A percentile compares a stretch with the other conserved stretches of the same genome.
phyloP scores from a whole-genome alignment of 2,113 vertebrate species.

The Ceyx margarethae region DNA sequence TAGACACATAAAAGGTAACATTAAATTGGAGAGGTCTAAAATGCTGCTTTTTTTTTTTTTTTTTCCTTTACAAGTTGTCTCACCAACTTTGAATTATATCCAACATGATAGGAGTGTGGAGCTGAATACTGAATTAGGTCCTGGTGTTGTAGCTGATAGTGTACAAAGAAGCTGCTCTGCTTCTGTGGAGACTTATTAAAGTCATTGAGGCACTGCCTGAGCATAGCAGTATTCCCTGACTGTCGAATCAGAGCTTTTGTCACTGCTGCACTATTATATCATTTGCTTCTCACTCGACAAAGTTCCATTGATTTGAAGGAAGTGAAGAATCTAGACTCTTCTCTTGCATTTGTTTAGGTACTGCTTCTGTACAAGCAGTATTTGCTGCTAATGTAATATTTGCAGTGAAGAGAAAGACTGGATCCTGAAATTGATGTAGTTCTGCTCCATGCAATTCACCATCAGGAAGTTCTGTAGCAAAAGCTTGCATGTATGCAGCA shows the following conservation, averaged over 20 bases:
- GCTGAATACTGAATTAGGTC: neutral
- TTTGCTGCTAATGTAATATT: neutral
- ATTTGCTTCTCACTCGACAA: neutral
- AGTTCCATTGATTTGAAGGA: neutral
- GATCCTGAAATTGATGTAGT: neutral
- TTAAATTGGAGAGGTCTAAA: slow-evolving; percentile 44
- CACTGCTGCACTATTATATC: neutral
- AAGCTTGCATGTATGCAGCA: neutral
- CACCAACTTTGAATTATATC: slow-evolving; percentile 1
- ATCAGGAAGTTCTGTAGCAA: neutral
- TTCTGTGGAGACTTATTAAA: neutral
- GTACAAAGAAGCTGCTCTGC: neutral
- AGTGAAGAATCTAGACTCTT: neutral
- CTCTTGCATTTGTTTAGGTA: neutral
- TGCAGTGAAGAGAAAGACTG: neutral
- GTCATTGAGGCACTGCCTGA: neutral
- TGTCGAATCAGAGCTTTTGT: neutral
- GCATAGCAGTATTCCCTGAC: neutral
- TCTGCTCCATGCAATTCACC: neutral
- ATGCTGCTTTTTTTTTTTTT: neutral
- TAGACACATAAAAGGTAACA: slow-evolving; percentile 27
- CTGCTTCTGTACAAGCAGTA: neutral
- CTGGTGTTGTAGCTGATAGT: neutral
- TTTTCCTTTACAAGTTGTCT: slow-evolving; percentile 1
- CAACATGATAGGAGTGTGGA: neutral